Evolutionary conservation across 2,113 vertebrate genomes (phyloP).

Genomic region (Cranoglanis bouderius): DNA sequence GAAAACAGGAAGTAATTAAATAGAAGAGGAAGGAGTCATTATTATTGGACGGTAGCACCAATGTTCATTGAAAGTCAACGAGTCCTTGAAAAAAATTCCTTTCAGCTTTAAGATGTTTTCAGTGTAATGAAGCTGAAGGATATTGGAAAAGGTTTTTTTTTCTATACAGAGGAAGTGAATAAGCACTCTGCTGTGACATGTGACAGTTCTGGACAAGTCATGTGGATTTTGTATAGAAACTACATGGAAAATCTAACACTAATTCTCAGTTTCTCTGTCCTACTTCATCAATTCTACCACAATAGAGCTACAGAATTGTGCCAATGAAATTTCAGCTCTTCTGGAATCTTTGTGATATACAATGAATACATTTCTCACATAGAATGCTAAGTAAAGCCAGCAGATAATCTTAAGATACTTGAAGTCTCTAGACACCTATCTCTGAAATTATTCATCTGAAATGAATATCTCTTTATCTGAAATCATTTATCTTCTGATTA

Average conservation of each 20-base stretch:
- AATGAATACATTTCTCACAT: too few species aligned
- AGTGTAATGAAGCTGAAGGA: background rate
- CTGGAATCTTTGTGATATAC: background rate
- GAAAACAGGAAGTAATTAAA: constrained; percentile 12
- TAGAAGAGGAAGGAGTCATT: background rate
- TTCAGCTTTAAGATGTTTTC: background rate
- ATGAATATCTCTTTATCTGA: too few species aligned
- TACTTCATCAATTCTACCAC: background rate
- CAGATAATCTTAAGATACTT: background rate
- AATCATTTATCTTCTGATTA: too few species aligned
- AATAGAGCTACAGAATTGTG: background rate
- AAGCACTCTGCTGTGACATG: background rate
- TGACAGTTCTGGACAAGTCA: background rate
- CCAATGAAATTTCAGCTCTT: background rate
- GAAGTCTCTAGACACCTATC: too few species aligned
- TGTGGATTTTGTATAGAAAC: background rate
- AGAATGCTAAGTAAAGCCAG: background rate
- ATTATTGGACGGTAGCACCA: background rate
- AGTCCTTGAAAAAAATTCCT: background rate
- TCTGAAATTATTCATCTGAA: too few species aligned
- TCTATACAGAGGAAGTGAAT: background rate
- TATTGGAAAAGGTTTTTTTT: background rate
- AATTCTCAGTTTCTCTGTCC: background rate
- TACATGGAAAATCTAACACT: background rate
- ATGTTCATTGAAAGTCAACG: background rate